phyloP scores from a whole-genome alignment of 2,797 vertebrate species.

The Steatocranus sp. region DNA sequence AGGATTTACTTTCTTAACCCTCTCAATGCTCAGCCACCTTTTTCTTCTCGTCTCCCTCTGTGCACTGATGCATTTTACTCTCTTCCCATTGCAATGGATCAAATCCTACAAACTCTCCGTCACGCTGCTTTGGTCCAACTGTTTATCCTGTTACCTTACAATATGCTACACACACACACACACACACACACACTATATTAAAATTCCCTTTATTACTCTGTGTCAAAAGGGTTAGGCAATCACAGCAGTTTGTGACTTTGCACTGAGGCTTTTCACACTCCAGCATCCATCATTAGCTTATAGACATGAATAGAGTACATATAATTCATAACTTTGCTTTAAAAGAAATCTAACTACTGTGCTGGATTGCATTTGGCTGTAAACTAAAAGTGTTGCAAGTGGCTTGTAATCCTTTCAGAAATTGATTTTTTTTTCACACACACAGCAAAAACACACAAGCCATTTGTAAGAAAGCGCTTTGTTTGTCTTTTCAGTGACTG shows the following conservation, averaged over 20 bases:
- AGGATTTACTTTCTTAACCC: neutral
- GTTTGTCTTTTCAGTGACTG: neutral
- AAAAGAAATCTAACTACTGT: neutral
- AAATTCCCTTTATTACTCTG: neutral
- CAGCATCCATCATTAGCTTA: neutral
- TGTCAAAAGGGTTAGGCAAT: neutral
- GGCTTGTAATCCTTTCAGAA: neutral
- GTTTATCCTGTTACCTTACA: neutral
- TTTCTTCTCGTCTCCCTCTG: neutral
- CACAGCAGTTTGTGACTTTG: neutral
- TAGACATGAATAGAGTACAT: neutral
- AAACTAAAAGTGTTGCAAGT: neutral
- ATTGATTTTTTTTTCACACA: neutral
- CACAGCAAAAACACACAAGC: neutral
- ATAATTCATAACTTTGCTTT: neutral
- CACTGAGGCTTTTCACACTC: neutral
- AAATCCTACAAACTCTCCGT: neutral
- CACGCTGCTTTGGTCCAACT: neutral
- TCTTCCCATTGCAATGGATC: neutral
- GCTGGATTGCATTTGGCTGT: neutral
- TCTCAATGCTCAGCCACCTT: neutral
- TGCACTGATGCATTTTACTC: neutral
- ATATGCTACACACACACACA: neutral
- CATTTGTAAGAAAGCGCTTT: neutral
- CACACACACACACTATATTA: neutral